A percentile compares a stretch with the other conserved stretches of the same genome.
phyloP scores from a whole-genome alignment of 2,797 vertebrate species.

The Petrocephalus sullivani region DNA sequence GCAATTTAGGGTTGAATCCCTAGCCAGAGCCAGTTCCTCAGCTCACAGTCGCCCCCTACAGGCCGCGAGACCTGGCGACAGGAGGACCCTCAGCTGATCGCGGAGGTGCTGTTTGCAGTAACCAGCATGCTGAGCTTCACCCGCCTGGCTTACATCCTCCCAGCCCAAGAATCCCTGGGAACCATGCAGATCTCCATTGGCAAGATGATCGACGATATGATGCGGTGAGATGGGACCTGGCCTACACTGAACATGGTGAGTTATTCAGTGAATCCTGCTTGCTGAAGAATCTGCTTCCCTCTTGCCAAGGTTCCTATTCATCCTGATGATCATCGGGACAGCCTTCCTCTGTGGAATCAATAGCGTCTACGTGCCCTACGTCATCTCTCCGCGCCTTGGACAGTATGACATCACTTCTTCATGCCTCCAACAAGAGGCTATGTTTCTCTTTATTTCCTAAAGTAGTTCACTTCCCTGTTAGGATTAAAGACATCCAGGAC shows the following conservation, averaged over 20 bases:
- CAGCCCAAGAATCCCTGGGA: constrained; percentile 82
- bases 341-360: constrained; percentile 88
- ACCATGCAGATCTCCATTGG: constrained; percentile 89
- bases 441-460: neutral
- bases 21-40: neutral
- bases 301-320: constrained; percentile 79
- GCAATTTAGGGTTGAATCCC: neutral
- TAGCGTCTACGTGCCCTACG: constrained; percentile 83
- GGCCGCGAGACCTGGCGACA: constrained; percentile 66
- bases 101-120: constrained; percentile 82
- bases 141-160: constrained; percentile 81
- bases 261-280: neutral
- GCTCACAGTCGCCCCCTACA: constrained; percentile 32
- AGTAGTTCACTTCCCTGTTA: neutral
- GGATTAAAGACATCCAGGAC: neutral
- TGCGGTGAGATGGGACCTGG: constrained; percentile 60
- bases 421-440: neutral
- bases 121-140: constrained; percentile 92
- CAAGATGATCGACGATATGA: constrained; percentile 91
- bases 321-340: constrained; percentile 86
- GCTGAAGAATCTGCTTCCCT: neutral
- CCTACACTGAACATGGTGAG: neutral
- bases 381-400: constrained; percentile 70
- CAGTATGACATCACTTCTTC: constrained; percentile 55
- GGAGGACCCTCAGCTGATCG: constrained; percentile 80